These are phyloP conservation scores for Petromus typicus DNA, from an alignment of 2,113 vertebrate genomes.

Conservation along the genomic window DNA sequence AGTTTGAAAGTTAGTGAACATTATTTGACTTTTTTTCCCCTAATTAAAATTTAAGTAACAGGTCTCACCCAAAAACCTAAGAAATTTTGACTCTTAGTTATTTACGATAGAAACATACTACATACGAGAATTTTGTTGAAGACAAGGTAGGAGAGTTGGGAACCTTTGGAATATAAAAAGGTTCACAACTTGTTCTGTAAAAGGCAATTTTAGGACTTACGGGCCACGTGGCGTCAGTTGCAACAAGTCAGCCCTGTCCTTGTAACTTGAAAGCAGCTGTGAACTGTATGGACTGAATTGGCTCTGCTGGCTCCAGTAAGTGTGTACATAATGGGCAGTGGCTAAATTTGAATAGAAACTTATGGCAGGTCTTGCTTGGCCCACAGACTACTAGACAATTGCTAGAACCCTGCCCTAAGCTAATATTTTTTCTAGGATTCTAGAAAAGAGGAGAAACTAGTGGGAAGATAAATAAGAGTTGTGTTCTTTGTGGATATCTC, in stretches of 20 bases:
- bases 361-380: background rate
- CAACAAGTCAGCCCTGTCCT: rapidly evolving
- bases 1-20: background rate
- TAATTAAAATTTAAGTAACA: background rate
- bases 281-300: background rate
- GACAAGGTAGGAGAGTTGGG: background rate
- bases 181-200: background rate
- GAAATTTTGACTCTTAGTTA: background rate
- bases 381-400: background rate
- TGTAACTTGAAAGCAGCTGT: background rate
- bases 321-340: no score
- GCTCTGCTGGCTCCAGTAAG: background rate
- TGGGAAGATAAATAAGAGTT: background rate
- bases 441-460: background rate
- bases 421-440: background rate
- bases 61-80: background rate
- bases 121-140: background rate
- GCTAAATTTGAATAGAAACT: background rate
- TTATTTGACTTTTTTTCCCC: background rate
- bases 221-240: background rate
- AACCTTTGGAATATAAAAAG: background rate
- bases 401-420: background rate
- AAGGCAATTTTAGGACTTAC: background rate
- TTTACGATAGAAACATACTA: background rate
- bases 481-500: background rate